Conservation (phyloP, 2,113 vertebrate genomes). For the Chascanopsetta lugubris region DNA sequence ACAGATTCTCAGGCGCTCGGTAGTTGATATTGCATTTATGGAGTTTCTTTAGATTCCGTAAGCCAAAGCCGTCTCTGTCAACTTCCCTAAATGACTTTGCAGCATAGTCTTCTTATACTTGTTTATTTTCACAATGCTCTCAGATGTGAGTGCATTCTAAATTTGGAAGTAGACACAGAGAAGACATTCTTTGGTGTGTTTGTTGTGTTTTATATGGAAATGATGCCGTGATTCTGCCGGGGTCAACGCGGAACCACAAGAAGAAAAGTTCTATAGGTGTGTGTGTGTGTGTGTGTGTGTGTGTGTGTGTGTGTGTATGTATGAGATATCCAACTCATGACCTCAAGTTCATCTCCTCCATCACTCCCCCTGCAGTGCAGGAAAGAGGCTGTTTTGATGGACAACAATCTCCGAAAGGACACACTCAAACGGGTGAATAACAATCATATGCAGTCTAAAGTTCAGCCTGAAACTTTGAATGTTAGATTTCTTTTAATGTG, state of each 20-base stretch:
- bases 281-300: constrained; percentile 1
- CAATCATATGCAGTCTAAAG: constrained; percentile 28
- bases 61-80: too few relatives aligned
- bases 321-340: constrained; percentile 14
- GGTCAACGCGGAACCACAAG: neutral
- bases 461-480: constrained; percentile 37
- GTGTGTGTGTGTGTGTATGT: constrained; percentile 8
- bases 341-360: constrained; percentile 39
- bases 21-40: too few relatives aligned
- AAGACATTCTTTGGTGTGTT: too few relatives aligned
- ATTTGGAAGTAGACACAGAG: too few relatives aligned
- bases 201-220: neutral
- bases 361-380: constrained; percentile 37
- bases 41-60: too few relatives aligned
- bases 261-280: neutral
- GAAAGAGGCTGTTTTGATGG: constrained; percentile 55
- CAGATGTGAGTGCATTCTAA: too few relatives aligned
- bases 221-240: neutral
- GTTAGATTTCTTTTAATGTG: neutral
- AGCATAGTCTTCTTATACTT: too few relatives aligned
- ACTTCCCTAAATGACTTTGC: too few relatives aligned
- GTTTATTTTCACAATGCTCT: too few relatives aligned
- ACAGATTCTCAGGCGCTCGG: too few relatives aligned
- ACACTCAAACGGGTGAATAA: constrained; percentile 40
- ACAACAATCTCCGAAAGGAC: constrained; percentile 45